These are phyloP conservation scores for Parelbella ahira DNA, from an alignment of 2,888 invertebrate species.

Conservation along the genomic window DNA sequence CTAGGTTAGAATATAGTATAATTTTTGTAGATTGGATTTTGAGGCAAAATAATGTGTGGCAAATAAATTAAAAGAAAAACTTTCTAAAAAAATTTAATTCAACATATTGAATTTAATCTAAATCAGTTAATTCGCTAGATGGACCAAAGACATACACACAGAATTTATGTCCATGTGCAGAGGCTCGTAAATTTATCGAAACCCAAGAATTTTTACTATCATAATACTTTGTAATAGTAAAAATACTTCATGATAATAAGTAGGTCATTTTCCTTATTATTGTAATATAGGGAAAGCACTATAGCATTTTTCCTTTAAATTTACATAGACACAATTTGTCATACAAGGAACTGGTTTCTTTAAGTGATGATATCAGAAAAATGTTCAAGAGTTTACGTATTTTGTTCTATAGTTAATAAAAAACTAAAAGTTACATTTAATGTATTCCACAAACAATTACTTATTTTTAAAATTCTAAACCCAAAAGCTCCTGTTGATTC, in stretches of 20 bases:
- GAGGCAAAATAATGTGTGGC: no score
- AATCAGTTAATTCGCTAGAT: constrained; percentile 20
- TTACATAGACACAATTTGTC: neutral
- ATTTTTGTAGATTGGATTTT: no score
- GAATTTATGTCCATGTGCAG: constrained; percentile 9
- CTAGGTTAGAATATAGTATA: no score
- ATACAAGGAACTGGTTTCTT: neutral
- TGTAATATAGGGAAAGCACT: neutral
- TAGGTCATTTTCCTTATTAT: neutral
- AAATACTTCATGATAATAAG: constrained; percentile 9
- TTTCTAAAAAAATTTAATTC: constrained; percentile 24
- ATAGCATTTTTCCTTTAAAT: neutral
- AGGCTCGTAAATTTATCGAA: constrained; percentile 4
- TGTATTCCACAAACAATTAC: no score
- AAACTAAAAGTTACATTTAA: no score
- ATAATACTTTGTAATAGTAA: constrained; percentile 2
- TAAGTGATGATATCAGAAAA: no score
- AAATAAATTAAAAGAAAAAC: constrained; percentile 10
- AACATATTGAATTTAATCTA: constrained; percentile 25
- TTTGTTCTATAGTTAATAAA: no score
- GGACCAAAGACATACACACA: constrained; percentile 19
- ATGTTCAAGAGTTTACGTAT: no score
- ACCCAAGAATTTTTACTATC: constrained; percentile 2
- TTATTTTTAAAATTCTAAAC: no score
- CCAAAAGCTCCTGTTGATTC: no score